These are phyloP conservation scores for Drosophila vallismaia DNA, from an alignment of 2,888 invertebrate species.

Conservation along the genomic window DNA sequence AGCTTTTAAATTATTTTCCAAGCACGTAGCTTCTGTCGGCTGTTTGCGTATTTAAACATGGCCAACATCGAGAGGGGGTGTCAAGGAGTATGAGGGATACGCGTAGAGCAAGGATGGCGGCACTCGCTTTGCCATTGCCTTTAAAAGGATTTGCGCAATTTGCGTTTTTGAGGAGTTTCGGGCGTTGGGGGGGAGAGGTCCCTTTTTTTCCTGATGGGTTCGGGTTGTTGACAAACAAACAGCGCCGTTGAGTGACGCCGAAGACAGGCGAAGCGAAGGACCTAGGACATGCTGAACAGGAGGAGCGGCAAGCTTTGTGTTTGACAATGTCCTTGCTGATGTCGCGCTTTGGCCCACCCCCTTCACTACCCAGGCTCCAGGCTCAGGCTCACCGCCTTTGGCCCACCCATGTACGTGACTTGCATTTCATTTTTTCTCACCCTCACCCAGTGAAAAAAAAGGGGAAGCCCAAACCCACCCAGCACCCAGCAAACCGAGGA, in stretches of 20 bases:
- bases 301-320: slow-evolving; percentile 66
- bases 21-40: slow-evolving; percentile 77
- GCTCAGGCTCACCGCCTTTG: slow-evolving; percentile 6
- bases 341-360: slow-evolving; percentile 57
- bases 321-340: slow-evolving; percentile 77
- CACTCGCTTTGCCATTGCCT: slow-evolving; percentile 68
- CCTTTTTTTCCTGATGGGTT: slow-evolving; percentile 32
- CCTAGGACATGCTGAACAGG: slow-evolving; percentile 46
- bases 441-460: slow-evolving; percentile 6
- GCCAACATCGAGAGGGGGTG: slow-evolving; percentile 14
- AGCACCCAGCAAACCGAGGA: slow-evolving; percentile 53
- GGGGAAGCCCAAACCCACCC: background rate
- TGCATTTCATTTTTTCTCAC: slow-evolving; percentile 65
- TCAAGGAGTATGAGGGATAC: slow-evolving; percentile 40
- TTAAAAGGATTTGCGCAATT: slow-evolving; percentile 82
- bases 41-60: slow-evolving; percentile 77
- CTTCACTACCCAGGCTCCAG: too few species aligned
- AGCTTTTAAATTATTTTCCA: slow-evolving; percentile 82
- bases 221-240: slow-evolving; percentile 77
- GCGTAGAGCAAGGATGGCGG: slow-evolving; percentile 53
- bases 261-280: slow-evolving; percentile 61
- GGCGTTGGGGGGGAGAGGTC: background rate
- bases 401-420: slow-evolving; percentile 66
- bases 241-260: slow-evolving; percentile 71
- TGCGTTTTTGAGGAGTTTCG: slow-evolving; percentile 62